A percentile compares a stretch with the other conserved stretches of the same genome.
phyloP scores from a whole-genome alignment of 1,140 invertebrate genomes.

The Pissodes strobi region DNA sequence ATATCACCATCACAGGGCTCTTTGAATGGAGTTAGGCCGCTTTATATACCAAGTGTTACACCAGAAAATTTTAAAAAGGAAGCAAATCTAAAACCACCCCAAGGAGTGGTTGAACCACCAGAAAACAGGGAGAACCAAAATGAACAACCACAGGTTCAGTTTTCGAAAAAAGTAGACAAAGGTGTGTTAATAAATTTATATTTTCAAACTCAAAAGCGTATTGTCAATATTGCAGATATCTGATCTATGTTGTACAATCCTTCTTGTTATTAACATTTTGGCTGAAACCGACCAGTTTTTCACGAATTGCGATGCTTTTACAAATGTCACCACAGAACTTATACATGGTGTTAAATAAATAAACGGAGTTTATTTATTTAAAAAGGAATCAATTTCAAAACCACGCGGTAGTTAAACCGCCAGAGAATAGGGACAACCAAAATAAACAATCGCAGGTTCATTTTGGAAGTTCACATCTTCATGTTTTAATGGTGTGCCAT shows the following conservation, averaged over 20 bases:
- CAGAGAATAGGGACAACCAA: constrained; percentile 39
- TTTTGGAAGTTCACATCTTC: too few relatives aligned
- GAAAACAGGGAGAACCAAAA: constrained; percentile 40
- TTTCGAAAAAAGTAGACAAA: constrained; percentile 33
- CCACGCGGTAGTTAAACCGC: constrained; percentile 45
- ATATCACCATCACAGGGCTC: constrained; percentile 28
- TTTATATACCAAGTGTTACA: constrained; percentile 44
- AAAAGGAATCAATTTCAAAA: constrained; percentile 25
- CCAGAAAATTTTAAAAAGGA: constrained; percentile 38
- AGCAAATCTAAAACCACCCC: constrained; percentile 34
- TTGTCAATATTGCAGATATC: too few relatives aligned
- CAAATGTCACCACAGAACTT: too few relatives aligned
- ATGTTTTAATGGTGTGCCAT: too few relatives aligned
- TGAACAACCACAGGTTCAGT: constrained; percentile 40
- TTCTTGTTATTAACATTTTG: too few relatives aligned
- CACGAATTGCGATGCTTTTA: too few relatives aligned
- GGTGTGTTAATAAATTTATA: too few relatives aligned
- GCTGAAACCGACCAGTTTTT: too few relatives aligned
- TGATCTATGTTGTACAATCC: too few relatives aligned
- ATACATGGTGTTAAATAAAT: too few relatives aligned
- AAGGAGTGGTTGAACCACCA: constrained; percentile 45
- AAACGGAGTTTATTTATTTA: too few relatives aligned
- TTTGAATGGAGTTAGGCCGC: constrained; percentile 39
- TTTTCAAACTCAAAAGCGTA: too few relatives aligned
- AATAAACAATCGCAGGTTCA: constrained; percentile 41